Conservation (phyloP, 2,797 vertebrate species). For the Ciconia nigra region DNA sequence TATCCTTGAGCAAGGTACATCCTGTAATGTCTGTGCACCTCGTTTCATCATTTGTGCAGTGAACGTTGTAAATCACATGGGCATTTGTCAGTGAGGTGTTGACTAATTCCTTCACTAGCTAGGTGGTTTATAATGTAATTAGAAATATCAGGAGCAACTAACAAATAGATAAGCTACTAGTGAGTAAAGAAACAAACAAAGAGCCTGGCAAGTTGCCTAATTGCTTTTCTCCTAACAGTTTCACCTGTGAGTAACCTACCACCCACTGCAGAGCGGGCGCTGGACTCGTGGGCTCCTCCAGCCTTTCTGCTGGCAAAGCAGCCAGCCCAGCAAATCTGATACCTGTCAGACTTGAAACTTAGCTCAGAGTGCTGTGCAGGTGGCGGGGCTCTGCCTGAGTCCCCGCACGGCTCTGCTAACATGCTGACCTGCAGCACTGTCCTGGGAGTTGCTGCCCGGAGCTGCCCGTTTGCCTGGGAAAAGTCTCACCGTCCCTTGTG, state of each 20-base stretch:
- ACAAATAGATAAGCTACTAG: neutral
- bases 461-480: neutral
- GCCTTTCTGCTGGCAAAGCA: neutral
- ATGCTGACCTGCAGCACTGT: neutral
- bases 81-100: neutral
- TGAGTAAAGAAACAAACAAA: neutral
- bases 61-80: neutral
- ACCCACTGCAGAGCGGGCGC: fast-evolving
- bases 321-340: neutral
- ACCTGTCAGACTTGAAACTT: neutral
- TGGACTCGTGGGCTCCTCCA: neutral
- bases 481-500: neutral
- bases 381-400: neutral
- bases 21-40: neutral
- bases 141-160: neutral
- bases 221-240: neutral
- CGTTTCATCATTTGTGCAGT: fast-evolving
- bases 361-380: neutral
- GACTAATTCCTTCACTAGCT: neutral
- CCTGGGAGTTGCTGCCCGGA: fast-evolving
- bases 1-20: neutral
- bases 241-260: neutral
- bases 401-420: neutral
- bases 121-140: neutral
- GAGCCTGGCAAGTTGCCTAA: neutral